These are phyloP conservation scores for Nymphalis urticae DNA, from an alignment of 2,888 invertebrate genomes.

Conservation along the genomic window DNA sequence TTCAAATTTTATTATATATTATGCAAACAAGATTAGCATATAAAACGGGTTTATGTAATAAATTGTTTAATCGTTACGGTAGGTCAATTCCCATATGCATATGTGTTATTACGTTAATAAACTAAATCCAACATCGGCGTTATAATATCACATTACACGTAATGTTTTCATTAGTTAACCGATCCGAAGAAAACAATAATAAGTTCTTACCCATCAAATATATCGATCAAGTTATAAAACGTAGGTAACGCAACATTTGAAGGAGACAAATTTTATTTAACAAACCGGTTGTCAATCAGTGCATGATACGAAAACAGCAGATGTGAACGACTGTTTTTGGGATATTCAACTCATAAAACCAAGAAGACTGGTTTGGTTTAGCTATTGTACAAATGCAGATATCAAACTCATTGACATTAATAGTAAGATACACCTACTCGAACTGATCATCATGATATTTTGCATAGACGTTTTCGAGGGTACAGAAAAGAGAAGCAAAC, in stretches of 20 bases:
- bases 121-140: neutral
- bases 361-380: neutral
- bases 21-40: conserved; percentile 32
- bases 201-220: conserved; percentile 9
- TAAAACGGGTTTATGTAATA: conserved; percentile 32
- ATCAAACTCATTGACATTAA: no score
- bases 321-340: neutral
- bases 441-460: no score
- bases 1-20: conserved; percentile 31
- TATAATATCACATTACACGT: conserved; percentile 16
- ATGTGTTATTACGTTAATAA: neutral
- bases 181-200: conserved; percentile 27
- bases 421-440: no score
- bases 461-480: no score
- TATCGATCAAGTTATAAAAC: neutral
- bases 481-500: no score
- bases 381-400: neutral
- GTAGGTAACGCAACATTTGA: neutral
- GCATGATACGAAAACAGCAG: neutral
- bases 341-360: neutral
- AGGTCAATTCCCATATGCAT: conserved; percentile 20
- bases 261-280: neutral
- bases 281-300: neutral
- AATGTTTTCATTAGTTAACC: conserved; percentile 27
- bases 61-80: conserved; percentile 35